phyloP scores from a whole-genome alignment of 2,113 vertebrate species.

The Candoia aspera region DNA sequence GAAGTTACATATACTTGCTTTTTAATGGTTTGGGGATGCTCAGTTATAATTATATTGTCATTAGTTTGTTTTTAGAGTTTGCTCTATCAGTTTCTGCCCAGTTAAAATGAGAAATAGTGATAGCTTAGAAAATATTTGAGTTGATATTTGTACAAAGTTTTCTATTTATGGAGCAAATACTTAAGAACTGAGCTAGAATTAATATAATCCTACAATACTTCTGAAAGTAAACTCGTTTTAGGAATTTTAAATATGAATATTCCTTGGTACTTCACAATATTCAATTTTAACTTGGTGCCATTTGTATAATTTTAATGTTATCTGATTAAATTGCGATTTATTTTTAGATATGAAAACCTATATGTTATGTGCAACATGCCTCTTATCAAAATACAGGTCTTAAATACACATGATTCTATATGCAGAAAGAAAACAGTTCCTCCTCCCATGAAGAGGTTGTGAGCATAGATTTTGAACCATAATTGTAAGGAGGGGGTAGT shows the following conservation, averaged over 20 bases:
- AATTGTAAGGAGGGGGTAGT: not conserved
- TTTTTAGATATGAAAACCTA: not conserved
- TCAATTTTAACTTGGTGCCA: not conserved
- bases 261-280: not conserved
- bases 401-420: not conserved
- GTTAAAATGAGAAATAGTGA: not conserved
- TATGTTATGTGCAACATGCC: not conserved
- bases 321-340: not conserved
- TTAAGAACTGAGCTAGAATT: not conserved
- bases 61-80: not conserved
- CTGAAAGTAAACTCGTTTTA: not conserved
- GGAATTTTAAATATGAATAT: not conserved
- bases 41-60: not conserved
- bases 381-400: not conserved
- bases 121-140: not conserved
- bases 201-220: not conserved
- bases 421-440: not conserved
- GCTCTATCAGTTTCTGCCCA: not conserved
- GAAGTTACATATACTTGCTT: not conserved
- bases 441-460: not conserved
- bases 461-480: not conserved
- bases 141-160: not conserved
- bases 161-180: not conserved
- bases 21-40: not conserved
- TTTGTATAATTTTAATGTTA: not conserved